A percentile compares a stretch with the other conserved stretches of the same genome.
Conservation (phyloP, 2,888 invertebrate species). For the Holacanthella duospinosa region DNA sequence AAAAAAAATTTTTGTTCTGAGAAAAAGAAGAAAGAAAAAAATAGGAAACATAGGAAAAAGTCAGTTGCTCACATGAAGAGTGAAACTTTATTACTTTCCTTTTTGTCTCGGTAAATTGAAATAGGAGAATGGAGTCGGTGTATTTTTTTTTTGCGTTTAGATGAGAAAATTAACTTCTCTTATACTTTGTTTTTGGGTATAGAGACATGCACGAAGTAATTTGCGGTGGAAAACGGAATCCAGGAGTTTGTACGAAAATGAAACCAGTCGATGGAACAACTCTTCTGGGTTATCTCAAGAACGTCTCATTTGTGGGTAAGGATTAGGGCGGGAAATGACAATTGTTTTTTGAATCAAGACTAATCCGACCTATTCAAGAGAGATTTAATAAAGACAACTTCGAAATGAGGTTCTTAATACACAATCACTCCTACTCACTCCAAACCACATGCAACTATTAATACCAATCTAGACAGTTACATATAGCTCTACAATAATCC, state of each 20-base stretch:
- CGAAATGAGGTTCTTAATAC: too few species aligned
- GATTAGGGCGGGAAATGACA: too few species aligned
- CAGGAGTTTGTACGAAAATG: slow-evolving; percentile 79
- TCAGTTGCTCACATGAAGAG: not conserved
- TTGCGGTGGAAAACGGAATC: slow-evolving; percentile 57
- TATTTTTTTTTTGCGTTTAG: not conserved
- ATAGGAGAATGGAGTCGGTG: not conserved
- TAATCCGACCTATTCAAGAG: too few species aligned
- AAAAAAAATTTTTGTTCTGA: too few species aligned
- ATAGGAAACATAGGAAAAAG: too few species aligned
- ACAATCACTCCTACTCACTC: too few species aligned
- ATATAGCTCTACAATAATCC: too few species aligned
- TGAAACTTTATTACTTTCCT: not conserved
- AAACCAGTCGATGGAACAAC: slow-evolving; percentile 77
- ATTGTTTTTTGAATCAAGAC: too few species aligned
- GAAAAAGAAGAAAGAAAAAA: too few species aligned
- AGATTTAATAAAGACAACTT: too few species aligned
- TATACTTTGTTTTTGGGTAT: slow-evolving; percentile 17
- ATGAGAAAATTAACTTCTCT: slow-evolving; percentile 9
- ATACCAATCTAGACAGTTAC: too few species aligned
- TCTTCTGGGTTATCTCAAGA: slow-evolving; percentile 68
- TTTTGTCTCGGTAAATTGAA: not conserved
- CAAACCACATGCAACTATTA: too few species aligned
- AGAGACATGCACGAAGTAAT: slow-evolving; percentile 78
- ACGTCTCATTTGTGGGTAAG: slow-evolving; percentile 78